Evolutionary conservation across 2,888 invertebrate genomes (phyloP).

Genomic region (Drosophila demipolita): DNA sequence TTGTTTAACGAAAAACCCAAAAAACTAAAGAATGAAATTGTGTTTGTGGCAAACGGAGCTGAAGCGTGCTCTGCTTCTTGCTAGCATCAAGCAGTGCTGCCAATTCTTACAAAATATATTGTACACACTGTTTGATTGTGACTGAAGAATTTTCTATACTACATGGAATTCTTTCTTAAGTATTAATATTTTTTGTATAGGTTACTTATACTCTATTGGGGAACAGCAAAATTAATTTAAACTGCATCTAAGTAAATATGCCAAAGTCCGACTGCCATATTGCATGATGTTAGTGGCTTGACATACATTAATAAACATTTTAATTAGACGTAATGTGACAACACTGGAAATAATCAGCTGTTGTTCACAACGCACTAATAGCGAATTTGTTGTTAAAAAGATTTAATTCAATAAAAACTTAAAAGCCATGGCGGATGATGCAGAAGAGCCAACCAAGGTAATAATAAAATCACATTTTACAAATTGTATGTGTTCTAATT

Average conservation of each 20-base stretch:
- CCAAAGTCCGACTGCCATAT: background rate
- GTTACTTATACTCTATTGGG: background rate
- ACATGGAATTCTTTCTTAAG: background rate
- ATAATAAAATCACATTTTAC: no score
- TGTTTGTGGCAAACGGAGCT: conserved; percentile 72
- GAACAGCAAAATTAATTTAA: background rate
- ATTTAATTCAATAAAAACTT: conserved; percentile 10
- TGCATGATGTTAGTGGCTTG: conserved; percentile 21
- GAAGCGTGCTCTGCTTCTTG: conserved; percentile 61
- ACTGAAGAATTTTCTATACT: background rate
- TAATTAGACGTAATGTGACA: conserved; percentile 11
- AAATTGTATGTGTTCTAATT: background rate
- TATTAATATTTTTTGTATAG: background rate
- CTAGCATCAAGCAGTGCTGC: conserved; percentile 57
- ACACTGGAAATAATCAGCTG: conserved; percentile 59
- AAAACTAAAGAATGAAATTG: conserved; percentile 79
- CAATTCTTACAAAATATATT: background rate
- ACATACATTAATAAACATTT: conserved; percentile 2
- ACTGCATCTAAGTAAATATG: background rate
- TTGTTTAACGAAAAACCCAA: conserved; percentile 69
- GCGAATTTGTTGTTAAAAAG: conserved; percentile 29
- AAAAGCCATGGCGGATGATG: conserved; percentile 63
- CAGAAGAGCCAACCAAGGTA: conserved; percentile 67
- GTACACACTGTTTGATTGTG: conserved; percentile 1
- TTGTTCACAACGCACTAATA: conserved; percentile 28